Evolutionary conservation across 2,113 vertebrate species (phyloP).

Genomic region (Pavo muticus): DNA sequence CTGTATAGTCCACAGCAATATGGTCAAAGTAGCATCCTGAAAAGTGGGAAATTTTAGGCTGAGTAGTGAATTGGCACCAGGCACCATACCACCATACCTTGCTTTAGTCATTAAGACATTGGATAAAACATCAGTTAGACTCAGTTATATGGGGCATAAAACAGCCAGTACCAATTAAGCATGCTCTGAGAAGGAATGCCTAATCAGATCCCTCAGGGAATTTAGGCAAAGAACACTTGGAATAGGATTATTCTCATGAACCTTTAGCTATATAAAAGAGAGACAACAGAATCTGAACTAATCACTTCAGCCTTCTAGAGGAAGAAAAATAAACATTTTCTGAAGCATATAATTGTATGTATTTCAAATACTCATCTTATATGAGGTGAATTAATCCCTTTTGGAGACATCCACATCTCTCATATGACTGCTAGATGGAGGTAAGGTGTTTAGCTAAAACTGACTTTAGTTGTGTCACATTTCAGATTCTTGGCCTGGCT

Average conservation of each 20-base stretch:
- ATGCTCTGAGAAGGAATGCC: not conserved
- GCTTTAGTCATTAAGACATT: constrained; percentile 1
- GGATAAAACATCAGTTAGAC: not conserved
- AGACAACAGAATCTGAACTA: not conserved
- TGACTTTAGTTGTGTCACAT: not conserved
- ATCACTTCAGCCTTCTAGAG: not conserved
- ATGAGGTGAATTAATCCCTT: not conserved
- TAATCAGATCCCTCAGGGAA: not conserved
- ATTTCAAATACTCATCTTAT: not conserved
- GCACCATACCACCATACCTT: not conserved
- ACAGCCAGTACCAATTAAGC: not conserved
- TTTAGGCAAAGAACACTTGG: not conserved
- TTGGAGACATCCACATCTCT: not conserved
- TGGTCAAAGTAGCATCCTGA: not conserved
- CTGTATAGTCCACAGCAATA: not conserved
- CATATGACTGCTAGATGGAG: not conserved
- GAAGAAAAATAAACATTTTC: not conserved
- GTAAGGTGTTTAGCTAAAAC: not conserved
- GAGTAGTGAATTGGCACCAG: not conserved
- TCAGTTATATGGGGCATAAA: not conserved
- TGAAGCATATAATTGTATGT: not conserved
- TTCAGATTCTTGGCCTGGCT: not conserved
- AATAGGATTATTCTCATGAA: not conserved
- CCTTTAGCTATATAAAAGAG: not conserved
- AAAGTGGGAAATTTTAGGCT: not conserved